These are phyloP conservation scores for Protodeltote pygarga DNA, from an alignment of 2,888 invertebrate genomes.

Conservation along the genomic window DNA sequence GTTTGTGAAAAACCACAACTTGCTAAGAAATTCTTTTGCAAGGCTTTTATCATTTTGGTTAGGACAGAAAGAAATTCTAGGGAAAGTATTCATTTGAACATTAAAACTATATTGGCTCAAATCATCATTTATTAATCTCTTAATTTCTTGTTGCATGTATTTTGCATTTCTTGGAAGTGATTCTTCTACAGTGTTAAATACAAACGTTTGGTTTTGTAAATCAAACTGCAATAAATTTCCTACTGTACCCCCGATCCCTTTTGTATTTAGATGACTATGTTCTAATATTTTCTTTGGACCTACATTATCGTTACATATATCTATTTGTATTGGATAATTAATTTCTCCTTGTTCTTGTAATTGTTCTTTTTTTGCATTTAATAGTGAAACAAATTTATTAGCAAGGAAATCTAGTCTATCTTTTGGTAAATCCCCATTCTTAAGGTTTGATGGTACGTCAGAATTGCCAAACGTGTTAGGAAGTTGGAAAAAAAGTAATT, in stretches of 20 bases:
- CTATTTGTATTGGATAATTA: constrained; percentile 25
- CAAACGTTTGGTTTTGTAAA: constrained; percentile 37
- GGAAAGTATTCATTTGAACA: constrained; percentile 51
- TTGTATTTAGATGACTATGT: constrained; percentile 46
- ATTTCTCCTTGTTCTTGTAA: constrained; percentile 11
- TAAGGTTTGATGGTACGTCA: constrained; percentile 46
- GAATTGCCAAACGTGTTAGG: constrained; percentile 55
- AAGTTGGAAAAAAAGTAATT: constrained; percentile 42
- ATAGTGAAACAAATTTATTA: constrained; percentile 31
- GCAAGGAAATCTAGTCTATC: constrained; percentile 31
- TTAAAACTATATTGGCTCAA: constrained; percentile 45
- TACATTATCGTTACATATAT: constrained; percentile 43
- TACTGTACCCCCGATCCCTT: constrained; percentile 57
- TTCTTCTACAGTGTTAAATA: constrained; percentile 41
- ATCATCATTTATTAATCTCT: constrained; percentile 26
- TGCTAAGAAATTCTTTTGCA: constrained; percentile 53
- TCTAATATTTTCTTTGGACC: constrained; percentile 45
- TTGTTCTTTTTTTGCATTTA: constrained; percentile 15
- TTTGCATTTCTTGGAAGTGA: constrained; percentile 42
- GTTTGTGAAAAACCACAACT: constrained; percentile 60
- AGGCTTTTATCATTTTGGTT: constrained; percentile 49
- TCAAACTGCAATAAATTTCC: constrained; percentile 54
- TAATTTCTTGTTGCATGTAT: constrained; percentile 40
- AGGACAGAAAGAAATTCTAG: constrained; percentile 50
- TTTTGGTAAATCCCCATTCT: constrained; percentile 11